Evolutionary conservation across 1,140 invertebrate genomes (phyloP), one percentile per base, ranked within the genome.

Genomic region (Psilanteris sp.): DNA sequence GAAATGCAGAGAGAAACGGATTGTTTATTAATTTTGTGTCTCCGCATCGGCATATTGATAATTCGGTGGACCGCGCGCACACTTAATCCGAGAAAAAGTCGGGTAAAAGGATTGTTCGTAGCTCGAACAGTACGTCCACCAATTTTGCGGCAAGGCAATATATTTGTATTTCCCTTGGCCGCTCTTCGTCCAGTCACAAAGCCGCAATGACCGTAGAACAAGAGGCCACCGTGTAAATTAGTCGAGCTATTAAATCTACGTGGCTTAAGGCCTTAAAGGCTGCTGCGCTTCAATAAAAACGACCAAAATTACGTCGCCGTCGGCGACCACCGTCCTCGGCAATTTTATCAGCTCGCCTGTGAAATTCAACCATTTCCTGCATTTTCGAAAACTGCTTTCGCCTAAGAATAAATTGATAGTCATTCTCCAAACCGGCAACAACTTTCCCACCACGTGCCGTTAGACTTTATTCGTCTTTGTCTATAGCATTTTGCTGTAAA

Each of bases 211-310:
- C 46, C 48, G 54, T 52, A 70, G 70, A 76, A 73, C 48, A 55
- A 70, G 41, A 57, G 68, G 39, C 46, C 41, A 61, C 39, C 68
- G 77, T 81, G 75, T 82, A 79, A 77, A 62, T 55, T 75, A 79
- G 75, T 74, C 66, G 67, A 62, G 79, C 83, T 81, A 86, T 87
- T 86, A 87, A 86, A 86, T 85, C 83, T 83, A 86, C 85, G 83
- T 86, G 83, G 85, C 84, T 87, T 82, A 86, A 82, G 66, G 79
- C 73, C 79, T 84, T 83, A 83, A 86, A 85, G 81, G 83, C 79
- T 71, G 78, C 71, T 48, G 71, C 76, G 77, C 76, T 77, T 78
- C 79, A 81, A 86, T 86, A 85, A 87, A 86, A 86, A 85, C 79
- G 77, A 67, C 79, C 81, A 81, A 83, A 85, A 85, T 86, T 85